Conservation (phyloP, 2,888 invertebrate species). For the Dione vanillae region DNA sequence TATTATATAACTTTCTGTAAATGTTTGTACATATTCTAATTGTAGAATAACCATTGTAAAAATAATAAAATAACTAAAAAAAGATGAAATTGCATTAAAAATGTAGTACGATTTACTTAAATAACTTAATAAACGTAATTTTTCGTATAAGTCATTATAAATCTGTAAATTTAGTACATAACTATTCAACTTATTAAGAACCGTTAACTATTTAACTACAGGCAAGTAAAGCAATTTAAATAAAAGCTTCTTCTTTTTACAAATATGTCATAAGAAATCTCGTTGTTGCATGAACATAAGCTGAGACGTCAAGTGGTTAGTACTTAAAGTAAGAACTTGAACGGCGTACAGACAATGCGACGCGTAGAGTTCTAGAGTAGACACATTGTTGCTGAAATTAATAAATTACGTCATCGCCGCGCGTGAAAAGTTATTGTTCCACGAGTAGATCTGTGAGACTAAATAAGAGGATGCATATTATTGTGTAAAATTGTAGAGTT, state of each 20-base stretch:
- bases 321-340: constrained; percentile 18
- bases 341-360: constrained; percentile 11
- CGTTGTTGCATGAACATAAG: background rate
- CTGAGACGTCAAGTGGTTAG: constrained; percentile 8
- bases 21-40: no score
- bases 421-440: constrained; percentile 27
- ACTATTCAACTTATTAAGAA: no score
- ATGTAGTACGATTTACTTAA: no score
- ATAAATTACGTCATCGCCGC: constrained; percentile 31
- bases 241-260: background rate
- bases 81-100: no score
- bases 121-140: no score
- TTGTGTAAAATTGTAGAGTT: constrained; percentile 13
- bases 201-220: no score
- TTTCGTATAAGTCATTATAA: no score
- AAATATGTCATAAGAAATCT: background rate
- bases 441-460: constrained; percentile 17
- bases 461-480: constrained; percentile 26
- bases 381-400: constrained; percentile 34
- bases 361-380: constrained; percentile 19
- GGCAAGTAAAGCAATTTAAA: background rate
- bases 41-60: no score
- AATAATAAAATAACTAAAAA: no score
- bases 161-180: no score
- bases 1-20: no score